Conservation (phyloP, 2,888 invertebrate species). For the Erebia aethiops region DNA sequence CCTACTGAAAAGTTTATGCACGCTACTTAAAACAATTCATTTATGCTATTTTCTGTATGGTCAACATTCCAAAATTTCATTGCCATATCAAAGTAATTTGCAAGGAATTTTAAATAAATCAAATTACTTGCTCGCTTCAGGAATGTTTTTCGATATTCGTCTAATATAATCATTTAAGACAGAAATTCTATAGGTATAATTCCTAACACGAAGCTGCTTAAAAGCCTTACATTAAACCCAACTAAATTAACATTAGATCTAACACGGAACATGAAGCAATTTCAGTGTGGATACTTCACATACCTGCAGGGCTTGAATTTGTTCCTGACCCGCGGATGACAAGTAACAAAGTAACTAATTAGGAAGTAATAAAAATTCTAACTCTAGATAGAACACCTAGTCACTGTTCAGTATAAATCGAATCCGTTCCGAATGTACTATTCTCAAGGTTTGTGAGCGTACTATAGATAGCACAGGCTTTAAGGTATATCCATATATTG, state of each 20-base stretch:
- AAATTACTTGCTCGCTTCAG: too few relatives aligned
- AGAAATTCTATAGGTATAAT: neutral
- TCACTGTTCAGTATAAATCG: conserved; percentile 40
- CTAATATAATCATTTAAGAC: neutral
- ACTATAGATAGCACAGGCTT: conserved; percentile 64
- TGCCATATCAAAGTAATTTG: too few relatives aligned
- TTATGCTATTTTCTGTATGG: too few relatives aligned
- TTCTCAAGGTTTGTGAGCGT: conserved; percentile 41
- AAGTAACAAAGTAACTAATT: conserved; percentile 39
- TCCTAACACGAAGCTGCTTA: neutral
- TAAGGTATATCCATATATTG: conserved; percentile 73
- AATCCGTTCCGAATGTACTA: conserved; percentile 42
- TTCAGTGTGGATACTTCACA: conserved; percentile 39
- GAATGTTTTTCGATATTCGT: too few relatives aligned
- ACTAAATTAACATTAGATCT: conserved; percentile 18
- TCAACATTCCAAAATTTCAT: too few relatives aligned
- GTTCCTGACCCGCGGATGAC: conserved; percentile 32
- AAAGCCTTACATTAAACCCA: neutral
- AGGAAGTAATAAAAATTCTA: conserved; percentile 43
- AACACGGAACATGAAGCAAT: conserved; percentile 38
- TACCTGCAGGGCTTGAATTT: conserved; percentile 30
- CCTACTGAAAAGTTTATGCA: too few relatives aligned
- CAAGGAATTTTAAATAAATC: too few relatives aligned
- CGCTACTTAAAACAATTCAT: too few relatives aligned
- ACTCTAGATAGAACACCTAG: conserved; percentile 38